A percentile compares a stretch with the other conserved stretches of the same genome.
Evolutionary conservation across 2,113 vertebrate genomes (phyloP).

Genomic region (rabbit (Oryctolagus cuniculus)): mOryCun1.1 NC_091453.1:30389001-30389500

Average conservation of each 20-base stretch:
- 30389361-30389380: slow-evolving; percentile 46
- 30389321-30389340: slow-evolving; percentile 30
- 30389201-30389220: slow-evolving; percentile 3
- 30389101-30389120: slow-evolving; percentile 33
- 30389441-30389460: slow-evolving; percentile 37
- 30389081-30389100: not conserved
- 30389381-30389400: slow-evolving; percentile 36
- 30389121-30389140: not conserved
- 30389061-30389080: slow-evolving; percentile 25
- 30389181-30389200: slow-evolving; percentile 44
- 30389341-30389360: slow-evolving; percentile 58
- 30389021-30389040: slow-evolving; percentile 49
- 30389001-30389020: slow-evolving; percentile 60
- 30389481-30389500: slow-evolving; percentile 38
- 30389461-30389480: slow-evolving; percentile 55
- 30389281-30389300: slow-evolving; percentile 8
- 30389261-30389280: slow-evolving; percentile 30
- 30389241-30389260: slow-evolving; percentile 46
- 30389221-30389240: not conserved
- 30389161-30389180: slow-evolving; percentile 53
- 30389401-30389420: slow-evolving; percentile 46
- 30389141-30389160: not conserved
- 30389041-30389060: not conserved
- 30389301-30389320: not conserved
- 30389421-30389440: slow-evolving; percentile 40